phyloP scores from a whole-genome alignment of 2,888 invertebrate species.

The Caenorhabditis panamensis region DNA sequence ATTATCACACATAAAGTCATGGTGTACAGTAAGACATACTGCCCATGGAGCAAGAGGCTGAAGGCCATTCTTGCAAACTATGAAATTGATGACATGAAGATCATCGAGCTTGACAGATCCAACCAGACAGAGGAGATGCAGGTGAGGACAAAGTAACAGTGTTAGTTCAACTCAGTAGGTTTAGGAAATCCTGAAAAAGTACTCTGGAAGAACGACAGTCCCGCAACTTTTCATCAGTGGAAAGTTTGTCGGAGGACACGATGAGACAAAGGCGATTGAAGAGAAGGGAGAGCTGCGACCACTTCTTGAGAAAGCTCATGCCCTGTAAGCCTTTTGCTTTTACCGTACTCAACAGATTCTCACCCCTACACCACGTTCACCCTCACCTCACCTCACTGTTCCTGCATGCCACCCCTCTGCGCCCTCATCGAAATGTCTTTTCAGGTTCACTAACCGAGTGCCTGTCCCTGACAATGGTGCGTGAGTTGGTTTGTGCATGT shows the following conservation, averaged over 20 bases:
- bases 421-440: conserved; percentile 41
- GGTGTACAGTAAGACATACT: conserved; percentile 77
- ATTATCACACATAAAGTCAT: conserved; percentile 65
- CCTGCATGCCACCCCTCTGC: conserved; percentile 1
- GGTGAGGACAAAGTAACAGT: conserved; percentile 37
- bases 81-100: conserved; percentile 72
- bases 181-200: conserved; percentile 68
- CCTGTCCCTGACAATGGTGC: conserved; percentile 62
- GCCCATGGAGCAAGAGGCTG: conserved; percentile 72
- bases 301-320: conserved; percentile 65
- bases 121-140: conserved; percentile 71
- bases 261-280: conserved; percentile 66
- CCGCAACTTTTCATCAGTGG: conserved; percentile 74
- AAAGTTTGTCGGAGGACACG: conserved; percentile 72
- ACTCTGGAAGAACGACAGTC: conserved; percentile 71
- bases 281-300: conserved; percentile 65
- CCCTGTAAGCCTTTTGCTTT: conserved; percentile 47
- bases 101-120: conserved; percentile 71
- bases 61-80: conserved; percentile 70
- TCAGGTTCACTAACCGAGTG: conserved; percentile 64
- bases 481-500: conserved; percentile 63
- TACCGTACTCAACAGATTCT: neutral
- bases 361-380: neutral
- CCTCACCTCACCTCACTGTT: neutral
- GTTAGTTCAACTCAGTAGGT: neutral